Evolutionary conservation across 2,113 vertebrate genomes (phyloP).

Genomic region (Microtus ochrogaster): DNA sequence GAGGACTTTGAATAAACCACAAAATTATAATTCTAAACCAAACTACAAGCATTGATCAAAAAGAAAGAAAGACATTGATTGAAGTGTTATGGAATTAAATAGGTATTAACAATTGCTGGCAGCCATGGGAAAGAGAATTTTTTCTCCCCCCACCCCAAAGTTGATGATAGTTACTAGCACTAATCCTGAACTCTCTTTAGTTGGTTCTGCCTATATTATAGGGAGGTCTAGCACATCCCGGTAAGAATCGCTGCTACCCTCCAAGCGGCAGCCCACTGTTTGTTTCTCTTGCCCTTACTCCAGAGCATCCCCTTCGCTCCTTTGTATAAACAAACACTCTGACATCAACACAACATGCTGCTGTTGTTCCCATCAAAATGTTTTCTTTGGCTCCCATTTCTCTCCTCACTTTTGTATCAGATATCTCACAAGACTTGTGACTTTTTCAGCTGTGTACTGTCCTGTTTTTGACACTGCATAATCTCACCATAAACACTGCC

Average conservation of each 20-base stretch:
- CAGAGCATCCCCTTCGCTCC: background rate
- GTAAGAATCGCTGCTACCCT: background rate
- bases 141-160: background rate
- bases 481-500: fast-evolving
- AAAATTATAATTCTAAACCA: background rate
- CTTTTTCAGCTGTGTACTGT: background rate
- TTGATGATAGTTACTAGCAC: background rate
- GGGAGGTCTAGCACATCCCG: too few relatives aligned
- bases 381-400: background rate
- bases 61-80: background rate
- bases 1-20: background rate
- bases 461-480: background rate
- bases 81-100: background rate
- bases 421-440: background rate
- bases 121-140: background rate
- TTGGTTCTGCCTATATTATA: fast-evolving
- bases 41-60: background rate
- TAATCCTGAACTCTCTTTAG: background rate
- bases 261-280: background rate
- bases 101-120: background rate
- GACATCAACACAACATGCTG: background rate
- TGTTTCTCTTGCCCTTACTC: background rate
- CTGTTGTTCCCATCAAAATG: background rate
- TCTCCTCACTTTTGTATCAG: background rate
- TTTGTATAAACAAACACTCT: background rate